phyloP scores from a whole-genome alignment of 2,797 vertebrate species.

The Pelodytes ibericus region DNA sequence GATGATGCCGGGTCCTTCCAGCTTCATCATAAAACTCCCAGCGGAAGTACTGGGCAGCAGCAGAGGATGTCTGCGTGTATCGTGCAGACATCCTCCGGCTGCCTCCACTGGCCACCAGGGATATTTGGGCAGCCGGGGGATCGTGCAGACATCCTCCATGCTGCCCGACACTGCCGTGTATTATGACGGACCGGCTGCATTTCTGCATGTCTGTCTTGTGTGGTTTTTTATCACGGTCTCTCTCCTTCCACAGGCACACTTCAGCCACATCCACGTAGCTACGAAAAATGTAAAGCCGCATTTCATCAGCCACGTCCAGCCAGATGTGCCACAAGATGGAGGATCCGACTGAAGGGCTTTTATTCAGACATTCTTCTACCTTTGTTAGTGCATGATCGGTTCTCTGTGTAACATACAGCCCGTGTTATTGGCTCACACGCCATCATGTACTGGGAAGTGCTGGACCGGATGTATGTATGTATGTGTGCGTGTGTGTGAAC shows the following conservation, averaged over 20 bases:
- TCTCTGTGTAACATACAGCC: slow-evolving; percentile 28
- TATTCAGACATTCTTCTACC: background rate
- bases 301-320: slow-evolving; percentile 22
- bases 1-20: no score
- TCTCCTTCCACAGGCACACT: slow-evolving; percentile 40
- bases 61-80: no score
- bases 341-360: slow-evolving; percentile 3
- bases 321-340: background rate
- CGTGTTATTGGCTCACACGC: slow-evolving; percentile 19
- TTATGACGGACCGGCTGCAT: no score
- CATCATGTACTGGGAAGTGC: slow-evolving; percentile 11
- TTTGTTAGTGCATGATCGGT: slow-evolving; percentile 35
- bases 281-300: slow-evolving; percentile 14
- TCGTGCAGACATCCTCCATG: no score
- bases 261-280: slow-evolving; percentile 25
- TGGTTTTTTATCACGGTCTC: background rate
- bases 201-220: background rate
- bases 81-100: no score
- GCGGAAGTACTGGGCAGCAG: no score
- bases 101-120: no score
- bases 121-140: no score
- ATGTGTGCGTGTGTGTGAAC: background rate
- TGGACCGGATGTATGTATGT: background rate
- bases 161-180: no score
- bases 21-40: no score